Percentiles rank a stretch among this genome's conserved stretches.
Conservation (phyloP, 2,797 vertebrate species). For the Sebastes steindachneri region DNA sequence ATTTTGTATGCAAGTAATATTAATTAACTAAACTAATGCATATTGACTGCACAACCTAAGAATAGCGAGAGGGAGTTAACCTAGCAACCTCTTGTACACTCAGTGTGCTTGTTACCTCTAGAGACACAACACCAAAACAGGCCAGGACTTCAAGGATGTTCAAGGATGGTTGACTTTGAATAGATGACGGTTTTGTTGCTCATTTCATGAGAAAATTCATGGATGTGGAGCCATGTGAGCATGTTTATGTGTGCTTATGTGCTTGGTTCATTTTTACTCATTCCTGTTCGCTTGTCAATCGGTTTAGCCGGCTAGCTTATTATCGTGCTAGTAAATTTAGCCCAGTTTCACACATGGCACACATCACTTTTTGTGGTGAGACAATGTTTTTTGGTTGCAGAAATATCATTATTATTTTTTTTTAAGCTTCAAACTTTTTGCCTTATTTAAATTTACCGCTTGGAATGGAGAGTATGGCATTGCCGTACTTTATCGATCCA, state of each 20-base stretch:
- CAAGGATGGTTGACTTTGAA: neutral
- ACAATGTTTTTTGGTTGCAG: neutral
- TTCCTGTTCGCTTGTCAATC: too few species aligned
- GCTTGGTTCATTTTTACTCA: too few species aligned
- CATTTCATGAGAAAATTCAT: neutral
- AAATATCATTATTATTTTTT: too few species aligned
- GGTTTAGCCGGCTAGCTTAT: neutral
- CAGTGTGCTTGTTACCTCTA: neutral
- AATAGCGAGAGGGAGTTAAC: neutral
- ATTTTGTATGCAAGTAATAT: neutral
- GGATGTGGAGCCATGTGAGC: neutral
- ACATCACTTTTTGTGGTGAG: neutral
- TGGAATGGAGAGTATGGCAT: too few species aligned
- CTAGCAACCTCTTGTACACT: neutral
- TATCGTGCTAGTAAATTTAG: neutral
- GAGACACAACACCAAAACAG: neutral
- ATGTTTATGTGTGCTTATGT: neutral
- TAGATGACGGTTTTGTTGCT: neutral
- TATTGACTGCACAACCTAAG: neutral
- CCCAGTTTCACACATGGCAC: neutral
- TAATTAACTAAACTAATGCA: neutral
- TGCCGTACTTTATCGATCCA: too few species aligned
- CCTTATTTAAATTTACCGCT: neutral
- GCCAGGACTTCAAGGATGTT: neutral
- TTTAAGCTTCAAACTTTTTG: neutral